Percentiles rank a stretch among this genome's conserved stretches.
phyloP scores from a whole-genome alignment of 2,113 vertebrate genomes.

The Piaya cayana region DNA sequence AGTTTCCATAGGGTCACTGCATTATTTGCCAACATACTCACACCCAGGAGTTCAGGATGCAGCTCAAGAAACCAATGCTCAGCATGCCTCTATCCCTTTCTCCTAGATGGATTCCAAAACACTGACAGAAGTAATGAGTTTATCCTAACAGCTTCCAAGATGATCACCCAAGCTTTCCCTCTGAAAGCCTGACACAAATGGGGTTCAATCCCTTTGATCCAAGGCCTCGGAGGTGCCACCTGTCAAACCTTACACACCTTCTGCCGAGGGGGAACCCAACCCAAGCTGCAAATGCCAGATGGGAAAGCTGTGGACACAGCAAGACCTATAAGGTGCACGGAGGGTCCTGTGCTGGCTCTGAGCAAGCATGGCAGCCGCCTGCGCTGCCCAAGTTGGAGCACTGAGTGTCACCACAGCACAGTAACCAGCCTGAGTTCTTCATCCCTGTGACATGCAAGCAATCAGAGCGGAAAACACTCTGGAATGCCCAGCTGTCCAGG shows the following conservation, averaged over 20 bases:
- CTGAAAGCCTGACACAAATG: neutral
- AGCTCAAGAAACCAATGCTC: neutral
- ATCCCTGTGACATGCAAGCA: fast-evolving
- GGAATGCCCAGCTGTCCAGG: neutral
- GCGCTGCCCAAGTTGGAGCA: fast-evolving
- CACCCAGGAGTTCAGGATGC: neutral
- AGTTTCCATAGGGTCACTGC: neutral
- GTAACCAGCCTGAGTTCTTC: neutral
- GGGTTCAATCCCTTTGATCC: neutral
- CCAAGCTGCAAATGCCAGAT: neutral
- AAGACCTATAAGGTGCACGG: neutral
- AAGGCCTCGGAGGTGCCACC: neutral
- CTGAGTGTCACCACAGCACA: neutral
- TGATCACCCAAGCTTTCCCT: neutral
- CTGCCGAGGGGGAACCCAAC: neutral
- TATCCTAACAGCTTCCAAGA: neutral
- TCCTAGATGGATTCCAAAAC: neutral
- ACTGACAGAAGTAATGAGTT: neutral
- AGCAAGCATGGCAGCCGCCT: neutral
- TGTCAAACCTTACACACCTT: neutral
- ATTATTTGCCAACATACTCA: neutral
- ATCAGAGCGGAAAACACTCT: neutral
- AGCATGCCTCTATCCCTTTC: neutral
- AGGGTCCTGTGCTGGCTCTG: neutral
- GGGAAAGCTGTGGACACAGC: neutral